Evolutionary conservation across 2,797 vertebrate genomes (phyloP).

Genomic region (Hyperoplus lanceolatus): DNA sequence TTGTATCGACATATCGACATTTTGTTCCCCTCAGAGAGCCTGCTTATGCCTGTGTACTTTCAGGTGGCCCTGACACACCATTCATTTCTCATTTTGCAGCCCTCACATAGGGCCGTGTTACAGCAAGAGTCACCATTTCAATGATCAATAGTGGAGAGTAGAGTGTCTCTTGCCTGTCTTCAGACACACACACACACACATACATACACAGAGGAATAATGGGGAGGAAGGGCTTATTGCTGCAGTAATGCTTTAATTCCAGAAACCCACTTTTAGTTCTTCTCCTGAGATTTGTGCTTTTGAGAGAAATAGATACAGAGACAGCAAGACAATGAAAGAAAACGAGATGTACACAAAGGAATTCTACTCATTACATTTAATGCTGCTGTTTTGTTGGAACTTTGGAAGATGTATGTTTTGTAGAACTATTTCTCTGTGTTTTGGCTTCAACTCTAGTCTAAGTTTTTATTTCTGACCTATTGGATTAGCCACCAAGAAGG

Average conservation of each 20-base stretch:
- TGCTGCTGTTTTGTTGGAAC: constrained; percentile 27
- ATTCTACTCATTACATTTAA: constrained; percentile 18
- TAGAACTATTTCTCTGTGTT: constrained; percentile 8
- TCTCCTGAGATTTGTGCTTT: constrained; percentile 27
- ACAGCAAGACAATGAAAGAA: constrained; percentile 30
- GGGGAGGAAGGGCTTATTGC: constrained; percentile 16
- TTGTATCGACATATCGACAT: neutral
- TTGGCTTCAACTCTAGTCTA: neutral
- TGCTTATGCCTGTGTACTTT: neutral
- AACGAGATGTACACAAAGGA: constrained; percentile 16
- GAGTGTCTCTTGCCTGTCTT: neutral
- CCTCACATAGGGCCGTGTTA: neutral
- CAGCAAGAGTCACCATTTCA: constrained; percentile 14
- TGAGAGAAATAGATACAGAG: constrained; percentile 34
- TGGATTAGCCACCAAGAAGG: neutral
- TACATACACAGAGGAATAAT: constrained; percentile 10
- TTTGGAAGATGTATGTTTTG: constrained; percentile 27
- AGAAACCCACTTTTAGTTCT: constrained; percentile 51
- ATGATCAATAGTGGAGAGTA: constrained; percentile 18
- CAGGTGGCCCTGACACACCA: neutral
- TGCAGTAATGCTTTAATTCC: constrained; percentile 36
- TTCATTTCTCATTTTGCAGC: constrained; percentile 13
- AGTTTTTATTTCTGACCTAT: constrained; percentile 1
- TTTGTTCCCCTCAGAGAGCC: neutral
- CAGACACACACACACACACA: neutral